These are phyloP conservation scores for Rhinogobio ventralis DNA, from an alignment of 2,797 vertebrate genomes.

Conservation along the genomic window DNA sequence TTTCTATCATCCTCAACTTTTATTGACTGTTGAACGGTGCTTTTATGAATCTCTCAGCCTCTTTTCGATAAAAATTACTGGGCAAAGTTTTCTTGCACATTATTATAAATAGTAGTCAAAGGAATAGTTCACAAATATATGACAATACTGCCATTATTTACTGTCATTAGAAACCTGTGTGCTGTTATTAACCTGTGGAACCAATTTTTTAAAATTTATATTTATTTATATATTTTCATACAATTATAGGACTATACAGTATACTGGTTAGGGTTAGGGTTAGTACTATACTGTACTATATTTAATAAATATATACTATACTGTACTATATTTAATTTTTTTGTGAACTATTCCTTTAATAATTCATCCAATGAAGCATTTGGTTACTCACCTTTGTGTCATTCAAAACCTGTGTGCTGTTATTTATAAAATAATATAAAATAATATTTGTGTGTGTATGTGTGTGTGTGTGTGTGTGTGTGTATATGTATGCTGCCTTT, in stretches of 20 bases:
- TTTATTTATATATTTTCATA: no score
- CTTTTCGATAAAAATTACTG: neutral
- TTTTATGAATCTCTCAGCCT: conserved; percentile 1
- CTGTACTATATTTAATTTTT: no score
- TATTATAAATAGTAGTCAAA: neutral
- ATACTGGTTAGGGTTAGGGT: no score
- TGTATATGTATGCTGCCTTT: no score
- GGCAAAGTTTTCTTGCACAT: neutral
- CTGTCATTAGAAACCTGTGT: neutral
- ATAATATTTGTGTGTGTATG: no score
- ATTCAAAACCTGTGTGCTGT: no score
- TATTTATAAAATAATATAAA: neutral
- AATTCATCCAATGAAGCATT: neutral
- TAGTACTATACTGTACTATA: no score
- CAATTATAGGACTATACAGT: neutral
- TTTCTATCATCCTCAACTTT: conserved; percentile 18
- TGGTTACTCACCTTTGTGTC: neutral
- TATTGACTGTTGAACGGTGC: neutral
- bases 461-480: no score
- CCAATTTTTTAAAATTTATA: no score
- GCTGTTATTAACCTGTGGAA: neutral
- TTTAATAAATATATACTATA: no score
- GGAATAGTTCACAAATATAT: neutral
- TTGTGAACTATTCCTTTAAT: neutral
- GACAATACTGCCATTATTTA: neutral